A percentile compares a stretch with the other conserved stretches of the same genome.
Evolutionary conservation across 2,888 invertebrate genomes (phyloP).

Genomic region (Ferrisia virgata): DNA sequence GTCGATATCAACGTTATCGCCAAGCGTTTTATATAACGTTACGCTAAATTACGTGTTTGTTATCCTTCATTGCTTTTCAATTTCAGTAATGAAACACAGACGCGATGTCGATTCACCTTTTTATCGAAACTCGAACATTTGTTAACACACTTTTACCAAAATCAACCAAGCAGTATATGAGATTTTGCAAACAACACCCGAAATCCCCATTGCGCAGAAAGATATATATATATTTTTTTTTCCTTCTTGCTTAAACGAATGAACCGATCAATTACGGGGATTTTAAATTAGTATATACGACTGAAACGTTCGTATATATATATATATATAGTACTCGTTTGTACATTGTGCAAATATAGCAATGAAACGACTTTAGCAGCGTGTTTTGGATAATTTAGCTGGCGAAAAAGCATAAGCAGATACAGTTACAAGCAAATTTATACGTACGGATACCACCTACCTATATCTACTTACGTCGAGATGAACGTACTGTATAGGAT

Average conservation of each 20-base stretch:
- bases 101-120: background rate
- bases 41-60: background rate
- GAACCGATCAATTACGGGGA: background rate
- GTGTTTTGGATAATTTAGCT: too few relatives aligned
- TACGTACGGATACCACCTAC: too few relatives aligned
- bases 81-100: background rate
- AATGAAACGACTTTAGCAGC: background rate
- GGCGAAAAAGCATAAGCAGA: background rate
- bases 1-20: background rate
- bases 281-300: background rate
- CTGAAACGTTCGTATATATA: too few relatives aligned
- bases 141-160: background rate
- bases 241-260: background rate
- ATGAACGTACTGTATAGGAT: too few relatives aligned
- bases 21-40: background rate
- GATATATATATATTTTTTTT: too few relatives aligned
- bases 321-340: too few relatives aligned
- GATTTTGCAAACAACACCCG: background rate
- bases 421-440: too few relatives aligned
- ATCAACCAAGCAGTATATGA: background rate
- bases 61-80: conserved; percentile 15
- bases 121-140: background rate
- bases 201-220: background rate
- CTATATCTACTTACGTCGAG: too few relatives aligned
- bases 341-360: too few relatives aligned